phyloP scores from a whole-genome alignment of 2,888 invertebrate genomes.

The Ptilodon capucinus region DNA sequence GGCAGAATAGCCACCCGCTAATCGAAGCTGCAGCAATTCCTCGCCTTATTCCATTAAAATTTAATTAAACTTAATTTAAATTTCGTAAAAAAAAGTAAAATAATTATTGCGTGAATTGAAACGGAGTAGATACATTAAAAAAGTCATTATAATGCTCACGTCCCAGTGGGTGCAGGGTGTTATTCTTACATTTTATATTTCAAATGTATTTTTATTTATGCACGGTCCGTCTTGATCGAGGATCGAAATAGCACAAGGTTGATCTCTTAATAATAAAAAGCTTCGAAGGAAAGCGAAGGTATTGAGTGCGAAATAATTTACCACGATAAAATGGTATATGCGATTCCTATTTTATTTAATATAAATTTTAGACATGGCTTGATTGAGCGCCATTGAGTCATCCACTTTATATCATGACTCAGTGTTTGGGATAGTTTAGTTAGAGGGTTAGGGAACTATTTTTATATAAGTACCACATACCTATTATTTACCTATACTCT shows the following conservation, averaged over 20 bases:
- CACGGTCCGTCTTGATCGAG: slow-evolving; percentile 50
- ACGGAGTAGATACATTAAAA: too few relatives aligned
- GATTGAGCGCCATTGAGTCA: not conserved
- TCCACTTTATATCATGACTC: not conserved
- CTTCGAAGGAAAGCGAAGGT: slow-evolving; percentile 51
- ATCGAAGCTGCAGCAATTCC: too few relatives aligned
- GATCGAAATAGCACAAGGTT: slow-evolving; percentile 68
- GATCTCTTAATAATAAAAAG: slow-evolving; percentile 63
- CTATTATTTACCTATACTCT: too few relatives aligned
- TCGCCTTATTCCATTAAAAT: too few relatives aligned
- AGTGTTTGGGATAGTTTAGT: not conserved
- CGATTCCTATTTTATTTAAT: not conserved
- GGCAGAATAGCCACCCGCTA: too few relatives aligned
- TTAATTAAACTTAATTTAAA: too few relatives aligned
- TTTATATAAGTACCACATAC: too few relatives aligned
- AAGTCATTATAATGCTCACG: too few relatives aligned
- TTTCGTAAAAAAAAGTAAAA: too few relatives aligned
- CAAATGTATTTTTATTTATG: slow-evolving; percentile 65
- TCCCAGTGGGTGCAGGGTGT: too few relatives aligned
- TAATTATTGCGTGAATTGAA: too few relatives aligned
- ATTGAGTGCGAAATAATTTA: slow-evolving; percentile 37
- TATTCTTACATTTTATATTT: slow-evolving; percentile 57
- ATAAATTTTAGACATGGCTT: not conserved
- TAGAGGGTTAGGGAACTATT: not conserved
- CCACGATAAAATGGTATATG: slow-evolving; percentile 4